Conservation (phyloP, 1,140 invertebrate species). For the Argopecten irradians region DNA sequence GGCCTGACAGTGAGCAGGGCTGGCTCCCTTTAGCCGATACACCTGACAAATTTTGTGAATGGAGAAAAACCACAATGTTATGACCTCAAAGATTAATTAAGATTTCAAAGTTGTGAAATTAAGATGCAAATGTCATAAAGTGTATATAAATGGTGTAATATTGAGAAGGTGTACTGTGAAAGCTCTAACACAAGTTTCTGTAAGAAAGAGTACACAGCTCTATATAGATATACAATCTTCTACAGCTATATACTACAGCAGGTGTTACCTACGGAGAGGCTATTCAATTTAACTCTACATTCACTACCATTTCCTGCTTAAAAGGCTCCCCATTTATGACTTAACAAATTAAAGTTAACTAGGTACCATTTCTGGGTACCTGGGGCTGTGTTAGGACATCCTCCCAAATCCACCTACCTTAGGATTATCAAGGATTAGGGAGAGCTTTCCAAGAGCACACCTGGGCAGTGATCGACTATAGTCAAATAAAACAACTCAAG, state of each 20-base stretch:
- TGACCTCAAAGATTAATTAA: background rate
- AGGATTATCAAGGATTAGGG: background rate
- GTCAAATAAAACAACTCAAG: background rate
- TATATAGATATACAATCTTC: background rate
- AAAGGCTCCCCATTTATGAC: background rate
- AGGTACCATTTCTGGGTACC: background rate
- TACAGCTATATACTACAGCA: background rate
- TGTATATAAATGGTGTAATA: background rate
- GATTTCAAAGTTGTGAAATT: background rate
- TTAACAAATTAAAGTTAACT: background rate
- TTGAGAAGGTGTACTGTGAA: background rate
- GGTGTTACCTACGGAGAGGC: background rate
- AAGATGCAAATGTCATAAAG: background rate
- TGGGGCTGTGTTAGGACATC: background rate
- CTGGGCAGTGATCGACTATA: background rate
- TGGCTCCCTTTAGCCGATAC: background rate
- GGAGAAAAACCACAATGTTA: background rate
- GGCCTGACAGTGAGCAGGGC: background rate
- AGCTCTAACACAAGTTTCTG: background rate
- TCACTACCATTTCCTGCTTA: background rate
- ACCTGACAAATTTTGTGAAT: constrained; percentile 2
- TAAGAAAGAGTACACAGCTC: background rate
- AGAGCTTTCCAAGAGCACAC: background rate
- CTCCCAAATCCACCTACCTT: background rate
- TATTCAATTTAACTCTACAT: background rate